These are phyloP conservation scores for Halesus radiatus DNA, from an alignment of 1,140 invertebrate species.

Conservation along the genomic window DNA sequence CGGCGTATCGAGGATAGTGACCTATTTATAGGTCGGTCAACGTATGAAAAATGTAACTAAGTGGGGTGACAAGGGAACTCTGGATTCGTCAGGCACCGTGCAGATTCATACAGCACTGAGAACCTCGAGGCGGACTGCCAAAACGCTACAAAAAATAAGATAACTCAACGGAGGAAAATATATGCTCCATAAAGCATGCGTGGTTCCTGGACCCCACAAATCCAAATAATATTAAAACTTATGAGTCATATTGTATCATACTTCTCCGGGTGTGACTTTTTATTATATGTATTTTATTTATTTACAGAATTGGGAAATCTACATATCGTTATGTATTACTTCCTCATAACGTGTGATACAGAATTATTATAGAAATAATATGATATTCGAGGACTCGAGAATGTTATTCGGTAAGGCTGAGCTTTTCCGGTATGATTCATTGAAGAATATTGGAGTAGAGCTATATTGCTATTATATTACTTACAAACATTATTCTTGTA, in stretches of 20 bases:
- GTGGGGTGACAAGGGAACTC: neutral
- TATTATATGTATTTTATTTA: too few species aligned
- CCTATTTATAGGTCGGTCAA: neutral
- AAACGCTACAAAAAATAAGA: constrained; percentile 16
- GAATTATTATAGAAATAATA: too few species aligned
- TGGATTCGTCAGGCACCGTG: neutral
- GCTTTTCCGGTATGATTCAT: too few species aligned
- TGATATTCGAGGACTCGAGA: neutral
- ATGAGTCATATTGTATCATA: neutral
- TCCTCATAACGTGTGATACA: too few species aligned
- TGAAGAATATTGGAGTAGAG: too few species aligned
- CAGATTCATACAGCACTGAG: constrained; percentile 12
- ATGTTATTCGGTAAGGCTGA: neutral
- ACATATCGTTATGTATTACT: too few species aligned
- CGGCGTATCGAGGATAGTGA: neutral
- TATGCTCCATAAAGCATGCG: constrained; percentile 11
- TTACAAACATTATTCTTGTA: too few species aligned
- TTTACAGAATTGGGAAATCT: too few species aligned
- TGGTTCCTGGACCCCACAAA: neutral
- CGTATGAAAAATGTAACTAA: constrained; percentile 11
- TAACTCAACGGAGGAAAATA: constrained; percentile 5
- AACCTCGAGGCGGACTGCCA: constrained; percentile 14
- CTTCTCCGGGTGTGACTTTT: neutral
- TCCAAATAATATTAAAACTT: constrained; percentile 10
- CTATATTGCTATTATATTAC: too few species aligned